Conservation (phyloP, 2,113 vertebrate species). For the Sebastes schlegelii region DNA sequence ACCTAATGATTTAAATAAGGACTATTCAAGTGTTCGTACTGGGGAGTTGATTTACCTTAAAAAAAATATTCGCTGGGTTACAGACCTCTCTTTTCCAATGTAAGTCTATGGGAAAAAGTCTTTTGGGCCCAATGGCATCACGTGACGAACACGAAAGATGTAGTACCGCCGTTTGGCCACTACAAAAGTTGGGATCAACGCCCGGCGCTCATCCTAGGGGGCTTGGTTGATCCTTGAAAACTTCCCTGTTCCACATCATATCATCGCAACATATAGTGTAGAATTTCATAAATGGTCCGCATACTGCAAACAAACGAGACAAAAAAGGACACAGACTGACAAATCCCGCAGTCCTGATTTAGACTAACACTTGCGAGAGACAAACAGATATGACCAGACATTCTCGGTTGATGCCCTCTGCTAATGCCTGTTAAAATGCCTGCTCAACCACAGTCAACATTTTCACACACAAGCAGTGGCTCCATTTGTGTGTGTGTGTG, state of each 20-base stretch:
- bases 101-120: too few species aligned
- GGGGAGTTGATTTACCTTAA: too few species aligned
- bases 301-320: accelerated
- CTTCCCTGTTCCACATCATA: not conserved
- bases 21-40: too few species aligned
- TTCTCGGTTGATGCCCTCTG: conserved; percentile 27
- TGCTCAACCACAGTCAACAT: conserved; percentile 44
- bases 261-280: not conserved
- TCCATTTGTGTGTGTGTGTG: not conserved
- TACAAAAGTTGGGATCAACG: too few species aligned
- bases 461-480: conserved; percentile 35
- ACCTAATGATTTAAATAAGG: too few species aligned
- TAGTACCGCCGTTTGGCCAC: too few species aligned
- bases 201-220: too few species aligned
- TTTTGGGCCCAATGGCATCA: too few species aligned
- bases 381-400: not conserved
- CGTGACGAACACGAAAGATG: too few species aligned
- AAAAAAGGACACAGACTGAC: not conserved
- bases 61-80: too few species aligned
- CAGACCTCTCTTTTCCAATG: too few species aligned
- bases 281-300: not conserved
- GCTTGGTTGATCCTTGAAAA: not conserved
- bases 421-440: conserved; percentile 58
- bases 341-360: not conserved
- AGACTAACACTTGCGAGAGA: not conserved